These are phyloP conservation scores for Paracanthobrama guichenoti DNA, from an alignment of 2,113 vertebrate species.

Conservation along the genomic window DNA sequence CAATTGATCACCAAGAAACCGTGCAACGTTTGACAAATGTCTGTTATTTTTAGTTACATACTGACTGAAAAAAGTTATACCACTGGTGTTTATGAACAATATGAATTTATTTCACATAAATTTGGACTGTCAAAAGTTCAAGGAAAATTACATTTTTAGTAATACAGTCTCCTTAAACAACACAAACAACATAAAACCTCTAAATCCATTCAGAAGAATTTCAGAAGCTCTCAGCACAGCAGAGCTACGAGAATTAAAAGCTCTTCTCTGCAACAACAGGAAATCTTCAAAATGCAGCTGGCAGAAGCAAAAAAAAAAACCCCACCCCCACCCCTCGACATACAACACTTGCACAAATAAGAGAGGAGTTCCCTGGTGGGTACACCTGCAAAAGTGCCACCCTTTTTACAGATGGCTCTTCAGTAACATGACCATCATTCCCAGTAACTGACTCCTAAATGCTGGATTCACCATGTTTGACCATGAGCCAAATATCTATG, in stretches of 20 bases:
- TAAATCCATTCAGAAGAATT: background rate
- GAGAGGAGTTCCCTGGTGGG: slow-evolving; percentile 17
- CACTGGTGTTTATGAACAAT: background rate
- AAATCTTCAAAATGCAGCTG: slow-evolving; percentile 47
- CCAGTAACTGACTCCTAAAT: background rate
- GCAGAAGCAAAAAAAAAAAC: slow-evolving; percentile 16
- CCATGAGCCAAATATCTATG: background rate
- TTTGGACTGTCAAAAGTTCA: background rate
- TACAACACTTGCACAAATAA: slow-evolving; percentile 6
- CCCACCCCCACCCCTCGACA: background rate
- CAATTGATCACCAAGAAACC: background rate
- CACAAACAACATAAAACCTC: background rate
- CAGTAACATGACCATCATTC: background rate
- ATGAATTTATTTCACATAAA: background rate
- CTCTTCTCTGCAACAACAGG: slow-evolving; percentile 36
- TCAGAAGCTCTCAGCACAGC: background rate
- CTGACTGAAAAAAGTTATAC: background rate
- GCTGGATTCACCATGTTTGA: background rate
- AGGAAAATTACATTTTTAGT: background rate
- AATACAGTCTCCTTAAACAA: background rate
- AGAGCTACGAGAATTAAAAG: background rate
- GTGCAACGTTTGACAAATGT: background rate
- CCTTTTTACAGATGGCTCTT: background rate
- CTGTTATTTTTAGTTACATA: background rate
- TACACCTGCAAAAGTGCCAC: background rate